phyloP scores from a whole-genome alignment of 2,113 vertebrate genomes.

The Sinocyclocheilus anophthalmus region DNA sequence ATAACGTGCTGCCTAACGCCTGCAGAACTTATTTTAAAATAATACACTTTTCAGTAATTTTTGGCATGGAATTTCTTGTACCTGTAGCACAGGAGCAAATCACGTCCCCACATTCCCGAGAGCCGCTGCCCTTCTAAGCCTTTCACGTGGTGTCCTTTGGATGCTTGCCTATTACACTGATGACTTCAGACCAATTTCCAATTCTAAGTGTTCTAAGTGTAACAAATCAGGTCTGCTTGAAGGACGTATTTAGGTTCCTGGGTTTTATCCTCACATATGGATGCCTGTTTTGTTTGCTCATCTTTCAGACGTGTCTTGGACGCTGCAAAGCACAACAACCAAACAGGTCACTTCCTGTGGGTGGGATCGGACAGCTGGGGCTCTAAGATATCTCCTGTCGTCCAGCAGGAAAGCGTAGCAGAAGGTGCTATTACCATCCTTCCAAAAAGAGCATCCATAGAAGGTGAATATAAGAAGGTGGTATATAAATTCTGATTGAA shows the following conservation, averaged over 20 bases:
- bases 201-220: background rate
- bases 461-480: constrained; percentile 77
- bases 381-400: constrained; percentile 91
- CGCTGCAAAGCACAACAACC: constrained; percentile 90
- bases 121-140: constrained; percentile 6
- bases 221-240: background rate
- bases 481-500: background rate
- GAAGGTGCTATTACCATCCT: constrained; percentile 95
- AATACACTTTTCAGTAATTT: background rate
- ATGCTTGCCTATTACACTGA: background rate
- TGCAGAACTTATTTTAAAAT: constrained; percentile 15
- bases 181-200: background rate
- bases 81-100: background rate
- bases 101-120: background rate
- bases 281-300: constrained; percentile 2
- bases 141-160: constrained; percentile 1
- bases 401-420: constrained; percentile 87
- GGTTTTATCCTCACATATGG: background rate
- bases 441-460: constrained; percentile 93
- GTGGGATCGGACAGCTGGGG: constrained; percentile 98
- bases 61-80: background rate
- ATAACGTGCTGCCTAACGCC: constrained; percentile 11
- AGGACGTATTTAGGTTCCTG: too few species aligned
- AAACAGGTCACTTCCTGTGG: constrained; percentile 96
- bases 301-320: constrained; percentile 84